Evolutionary conservation across 2,113 vertebrate species (phyloP).

Genomic region (Macaca fascicularis): T2T-MFA8v1.1 NC_088382.1:6333001-6333500

Average conservation of each 20-base stretch:
- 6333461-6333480: neutral
- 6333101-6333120: neutral
- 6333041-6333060: neutral
- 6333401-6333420: neutral
- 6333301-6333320: neutral
- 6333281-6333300: neutral
- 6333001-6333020: no score
- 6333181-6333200: neutral
- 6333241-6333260: neutral
- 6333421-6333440: accelerated
- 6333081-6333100: accelerated
- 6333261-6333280: accelerated
- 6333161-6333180: accelerated
- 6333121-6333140: no score
- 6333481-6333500: neutral
- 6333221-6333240: accelerated
- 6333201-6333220: neutral
- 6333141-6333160: neutral
- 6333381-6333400: accelerated
- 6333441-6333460: accelerated
- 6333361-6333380: accelerated
- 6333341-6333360: neutral
- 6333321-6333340: accelerated
- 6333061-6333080: no score
- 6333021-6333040: neutral